Evolutionary conservation across 1,140 invertebrate species (phyloP).

Genomic region (Lethocerus indicus): DNA sequence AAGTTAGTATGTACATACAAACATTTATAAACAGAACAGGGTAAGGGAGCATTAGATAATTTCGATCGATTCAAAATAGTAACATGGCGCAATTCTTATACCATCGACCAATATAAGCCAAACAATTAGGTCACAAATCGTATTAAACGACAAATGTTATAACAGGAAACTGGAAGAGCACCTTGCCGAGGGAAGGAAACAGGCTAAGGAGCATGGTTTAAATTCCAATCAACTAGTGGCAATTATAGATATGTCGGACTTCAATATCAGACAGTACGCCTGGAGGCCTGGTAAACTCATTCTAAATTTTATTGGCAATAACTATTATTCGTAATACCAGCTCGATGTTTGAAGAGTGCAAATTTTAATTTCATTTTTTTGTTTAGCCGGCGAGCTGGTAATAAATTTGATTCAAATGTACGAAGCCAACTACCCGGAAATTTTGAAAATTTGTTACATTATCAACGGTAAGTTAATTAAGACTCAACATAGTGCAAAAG

Average conservation of each 20-base stretch:
- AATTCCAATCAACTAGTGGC: conserved; percentile 43
- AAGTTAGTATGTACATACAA: conserved; percentile 17
- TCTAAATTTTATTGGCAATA: neutral
- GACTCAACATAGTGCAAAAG: too few relatives aligned
- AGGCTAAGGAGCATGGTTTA: conserved; percentile 37
- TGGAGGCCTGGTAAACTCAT: conserved; percentile 65
- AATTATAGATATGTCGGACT: conserved; percentile 73
- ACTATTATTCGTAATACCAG: neutral
- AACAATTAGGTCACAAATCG: too few relatives aligned
- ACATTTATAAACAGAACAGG: neutral
- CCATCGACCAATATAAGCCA: too few relatives aligned
- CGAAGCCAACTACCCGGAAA: conserved; percentile 75
- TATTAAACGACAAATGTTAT: too few relatives aligned
- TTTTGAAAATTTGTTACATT: conserved; percentile 67
- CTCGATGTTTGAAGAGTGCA: neutral
- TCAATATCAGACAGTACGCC: conserved; percentile 61
- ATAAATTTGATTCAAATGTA: conserved; percentile 66
- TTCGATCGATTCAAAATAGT: neutral
- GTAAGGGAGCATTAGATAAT: neutral
- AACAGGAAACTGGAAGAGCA: conserved; percentile 22
- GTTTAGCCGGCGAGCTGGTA: conserved; percentile 61
- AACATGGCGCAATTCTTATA: neutral
- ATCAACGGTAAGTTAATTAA: conserved; percentile 62
- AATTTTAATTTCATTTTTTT: conserved; percentile 1
- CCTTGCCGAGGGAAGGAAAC: conserved; percentile 37